These are phyloP conservation scores for Enteromius radiatus DNA, from an alignment of 2,797 vertebrate genomes.

Conservation along the genomic window DNA sequence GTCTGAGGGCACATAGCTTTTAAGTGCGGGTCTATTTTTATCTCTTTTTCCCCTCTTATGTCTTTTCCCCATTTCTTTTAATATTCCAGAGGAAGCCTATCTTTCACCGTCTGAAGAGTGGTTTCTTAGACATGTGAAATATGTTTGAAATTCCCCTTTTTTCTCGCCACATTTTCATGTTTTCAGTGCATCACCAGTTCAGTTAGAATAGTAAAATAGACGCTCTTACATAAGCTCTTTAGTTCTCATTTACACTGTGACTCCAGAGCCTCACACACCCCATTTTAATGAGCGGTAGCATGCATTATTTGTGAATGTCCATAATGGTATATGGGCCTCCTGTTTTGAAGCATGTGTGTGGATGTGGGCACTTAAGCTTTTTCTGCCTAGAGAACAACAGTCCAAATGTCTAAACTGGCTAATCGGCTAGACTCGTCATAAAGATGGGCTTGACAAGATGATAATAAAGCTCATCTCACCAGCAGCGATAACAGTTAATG, in stretches of 20 bases:
- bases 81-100: slow-evolving; percentile 23
- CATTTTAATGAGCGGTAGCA: slow-evolving; percentile 37
- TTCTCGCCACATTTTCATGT: slow-evolving; percentile 19
- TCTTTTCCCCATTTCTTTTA: slow-evolving; percentile 24
- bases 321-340: not conserved
- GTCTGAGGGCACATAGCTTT: slow-evolving; percentile 47
- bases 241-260: slow-evolving; percentile 42
- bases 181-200: slow-evolving; percentile 23
- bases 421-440: not conserved
- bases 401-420: slow-evolving; percentile 19
- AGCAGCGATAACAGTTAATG: slow-evolving; percentile 35
- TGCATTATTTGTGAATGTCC: slow-evolving; percentile 20
- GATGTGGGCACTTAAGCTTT: slow-evolving; percentile 14
- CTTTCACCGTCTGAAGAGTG: slow-evolving; percentile 29
- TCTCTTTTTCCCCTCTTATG: slow-evolving; percentile 6
- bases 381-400: not conserved
- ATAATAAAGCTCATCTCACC: slow-evolving; percentile 22
- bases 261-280: slow-evolving; percentile 1
- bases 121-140: slow-evolving; percentile 31
- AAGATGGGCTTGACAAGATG: slow-evolving; percentile 25
- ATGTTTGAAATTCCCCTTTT: slow-evolving; percentile 34
- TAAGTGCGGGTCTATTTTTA: slow-evolving; percentile 53
- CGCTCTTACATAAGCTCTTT: slow-evolving; percentile 26
- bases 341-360: slow-evolving; percentile 19
- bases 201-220: slow-evolving; percentile 28